These are phyloP conservation scores for Erinaceus europaeus DNA, from an alignment of 2,113 vertebrate species.

Conservation along the genomic window DNA sequence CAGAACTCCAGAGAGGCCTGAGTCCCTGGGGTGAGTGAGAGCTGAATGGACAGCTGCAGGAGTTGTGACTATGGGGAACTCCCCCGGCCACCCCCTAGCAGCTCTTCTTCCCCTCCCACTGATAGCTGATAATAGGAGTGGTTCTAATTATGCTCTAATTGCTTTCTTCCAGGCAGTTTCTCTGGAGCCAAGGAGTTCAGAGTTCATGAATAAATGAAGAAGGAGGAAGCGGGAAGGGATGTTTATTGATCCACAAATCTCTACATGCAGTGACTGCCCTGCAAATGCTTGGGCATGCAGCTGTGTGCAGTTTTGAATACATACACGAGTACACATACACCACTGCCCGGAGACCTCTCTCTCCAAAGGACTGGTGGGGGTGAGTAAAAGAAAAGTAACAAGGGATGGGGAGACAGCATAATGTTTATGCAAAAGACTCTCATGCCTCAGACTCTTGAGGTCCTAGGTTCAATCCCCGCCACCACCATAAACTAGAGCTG, in stretches of 20 bases:
- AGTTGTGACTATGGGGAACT: slow-evolving; percentile 37
- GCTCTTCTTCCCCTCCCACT: not conserved
- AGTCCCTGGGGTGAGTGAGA: not conserved
- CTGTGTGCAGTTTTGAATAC: not conserved
- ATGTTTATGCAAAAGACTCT: too few species aligned
- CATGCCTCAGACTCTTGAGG: too few species aligned
- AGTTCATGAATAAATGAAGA: slow-evolving; percentile 57
- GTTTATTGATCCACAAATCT: slow-evolving; percentile 59
- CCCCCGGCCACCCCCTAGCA: slow-evolving; percentile 1
- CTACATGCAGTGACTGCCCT: slow-evolving; percentile 24
- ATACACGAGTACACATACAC: not conserved
- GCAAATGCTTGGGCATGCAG: slow-evolving; percentile 11
- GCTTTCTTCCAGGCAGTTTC: slow-evolving; percentile 71
- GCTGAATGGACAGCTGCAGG: not conserved
- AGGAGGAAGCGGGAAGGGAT: slow-evolving; percentile 6
- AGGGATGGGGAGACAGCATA: too few species aligned
- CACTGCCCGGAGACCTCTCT: not conserved
- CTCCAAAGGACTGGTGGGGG: not conserved
- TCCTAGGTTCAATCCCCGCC: too few species aligned
- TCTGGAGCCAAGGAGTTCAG: slow-evolving; percentile 66
- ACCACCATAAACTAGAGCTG: too few species aligned
- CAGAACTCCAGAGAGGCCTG: not conserved
- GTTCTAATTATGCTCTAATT: slow-evolving; percentile 74
- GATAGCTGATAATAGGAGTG: slow-evolving; percentile 56
- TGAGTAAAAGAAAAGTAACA: not conserved